Evolutionary conservation across 2,113 vertebrate species (phyloP).

Genomic region (Etheostoma cragini): DNA sequence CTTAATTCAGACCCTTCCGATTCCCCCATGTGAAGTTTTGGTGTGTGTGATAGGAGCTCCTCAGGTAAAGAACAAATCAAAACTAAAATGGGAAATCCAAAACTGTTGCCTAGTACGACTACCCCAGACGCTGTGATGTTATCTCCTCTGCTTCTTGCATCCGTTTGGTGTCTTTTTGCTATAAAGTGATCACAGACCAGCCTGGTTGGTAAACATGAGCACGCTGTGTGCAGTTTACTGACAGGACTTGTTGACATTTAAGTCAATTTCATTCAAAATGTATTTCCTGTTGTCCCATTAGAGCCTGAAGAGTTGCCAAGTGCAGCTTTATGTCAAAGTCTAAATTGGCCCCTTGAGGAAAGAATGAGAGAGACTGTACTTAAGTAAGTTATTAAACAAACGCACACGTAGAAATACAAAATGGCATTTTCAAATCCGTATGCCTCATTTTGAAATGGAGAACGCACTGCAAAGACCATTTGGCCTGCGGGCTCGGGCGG

Average conservation of each 20-base stretch:
- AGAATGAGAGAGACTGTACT: conserved; percentile 22
- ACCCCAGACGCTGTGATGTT: conserved; percentile 12
- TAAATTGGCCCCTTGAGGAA: conserved; percentile 40
- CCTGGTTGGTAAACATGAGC: conserved; percentile 39
- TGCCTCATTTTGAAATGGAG: conserved; percentile 38
- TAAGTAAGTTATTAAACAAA: conserved; percentile 51
- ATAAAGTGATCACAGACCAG: conserved; percentile 37
- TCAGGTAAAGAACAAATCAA: conserved; percentile 5
- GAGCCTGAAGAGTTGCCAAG: neutral
- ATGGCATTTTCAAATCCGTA: conserved; percentile 39
- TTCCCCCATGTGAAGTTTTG: conserved; percentile 4
- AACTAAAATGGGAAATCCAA: conserved; percentile 35
- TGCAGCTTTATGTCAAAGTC: conserved; percentile 15
- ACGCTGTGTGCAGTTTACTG: conserved; percentile 27
- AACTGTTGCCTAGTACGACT: conserved; percentile 19
- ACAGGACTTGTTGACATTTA: conserved; percentile 12
- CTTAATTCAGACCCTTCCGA: neutral
- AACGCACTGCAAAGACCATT: conserved; percentile 31
- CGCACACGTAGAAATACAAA: conserved; percentile 20
- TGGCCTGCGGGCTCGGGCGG: conserved; percentile 43
- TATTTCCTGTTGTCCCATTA: conserved; percentile 4
- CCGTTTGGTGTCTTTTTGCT: conserved; percentile 29
- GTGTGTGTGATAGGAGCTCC: conserved; percentile 1
- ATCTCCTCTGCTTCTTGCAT: conserved; percentile 26
- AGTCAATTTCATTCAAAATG: conserved; percentile 27